A percentile compares a stretch with the other conserved stretches of the same genome.
Conservation (phyloP, 2,888 invertebrate genomes). For the Lepidocyrtinus sp. region DNA sequence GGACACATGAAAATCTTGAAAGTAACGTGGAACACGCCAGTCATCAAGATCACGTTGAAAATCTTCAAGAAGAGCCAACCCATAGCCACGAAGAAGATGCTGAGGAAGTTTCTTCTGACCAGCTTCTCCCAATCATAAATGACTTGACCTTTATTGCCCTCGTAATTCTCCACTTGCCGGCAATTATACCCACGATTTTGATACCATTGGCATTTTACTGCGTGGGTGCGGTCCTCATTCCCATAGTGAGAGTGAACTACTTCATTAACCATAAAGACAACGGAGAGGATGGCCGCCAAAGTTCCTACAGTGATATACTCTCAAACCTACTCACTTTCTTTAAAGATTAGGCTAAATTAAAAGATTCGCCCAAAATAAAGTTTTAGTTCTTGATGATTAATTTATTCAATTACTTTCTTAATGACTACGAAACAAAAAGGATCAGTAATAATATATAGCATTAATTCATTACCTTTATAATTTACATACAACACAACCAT, state of each 20-base stretch:
- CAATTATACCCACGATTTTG: constrained; percentile 47
- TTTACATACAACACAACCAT: background rate
- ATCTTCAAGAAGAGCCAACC: background rate
- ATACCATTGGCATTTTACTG: constrained; percentile 56
- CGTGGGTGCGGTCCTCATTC: constrained; percentile 57
- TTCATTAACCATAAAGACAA: constrained; percentile 57
- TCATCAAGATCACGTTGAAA: background rate
- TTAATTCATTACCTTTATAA: background rate
- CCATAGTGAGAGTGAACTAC: constrained; percentile 60
- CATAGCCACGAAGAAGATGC: background rate
- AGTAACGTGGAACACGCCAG: background rate
- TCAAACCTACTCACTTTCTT: no score
- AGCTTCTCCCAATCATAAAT: constrained; percentile 48
- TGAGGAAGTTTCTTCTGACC: constrained; percentile 13
- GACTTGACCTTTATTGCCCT: constrained; percentile 44
- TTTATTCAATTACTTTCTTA: no score
- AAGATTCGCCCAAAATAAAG: no score
- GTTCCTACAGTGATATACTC: background rate
- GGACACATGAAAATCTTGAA: background rate
- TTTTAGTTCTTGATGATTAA: no score
- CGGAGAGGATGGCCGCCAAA: constrained; percentile 44
- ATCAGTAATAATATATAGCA: background rate
- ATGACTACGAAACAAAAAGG: background rate
- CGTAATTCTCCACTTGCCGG: constrained; percentile 37
- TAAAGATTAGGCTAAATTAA: no score